These are phyloP conservation scores for Andrena flavipes DNA, from an alignment of 2,888 invertebrate genomes.

Conservation along the genomic window DNA sequence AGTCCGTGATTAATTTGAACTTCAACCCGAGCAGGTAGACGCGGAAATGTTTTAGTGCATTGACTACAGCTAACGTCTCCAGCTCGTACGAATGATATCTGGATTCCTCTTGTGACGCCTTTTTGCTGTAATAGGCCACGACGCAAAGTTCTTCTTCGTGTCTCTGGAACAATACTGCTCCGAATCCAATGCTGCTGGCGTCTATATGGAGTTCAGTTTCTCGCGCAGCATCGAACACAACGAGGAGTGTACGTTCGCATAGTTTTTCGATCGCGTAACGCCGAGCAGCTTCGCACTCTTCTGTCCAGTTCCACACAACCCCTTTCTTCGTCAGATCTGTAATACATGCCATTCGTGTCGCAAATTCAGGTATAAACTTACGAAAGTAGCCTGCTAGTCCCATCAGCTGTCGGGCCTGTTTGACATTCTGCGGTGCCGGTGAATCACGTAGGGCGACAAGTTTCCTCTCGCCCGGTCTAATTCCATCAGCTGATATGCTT, in stretches of 20 bases:
- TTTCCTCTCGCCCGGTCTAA: background rate
- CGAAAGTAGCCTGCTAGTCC: conserved; percentile 1
- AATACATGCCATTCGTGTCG: background rate
- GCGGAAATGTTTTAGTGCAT: conserved; percentile 9
- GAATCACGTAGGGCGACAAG: background rate
- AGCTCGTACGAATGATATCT: conserved; percentile 33
- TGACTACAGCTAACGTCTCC: conserved; percentile 49
- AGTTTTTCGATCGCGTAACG: background rate
- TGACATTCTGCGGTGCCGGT: background rate
- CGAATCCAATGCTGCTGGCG: too few relatives aligned
- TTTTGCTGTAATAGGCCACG: too few relatives aligned
- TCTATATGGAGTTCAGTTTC: too few relatives aligned
- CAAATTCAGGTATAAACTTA: background rate
- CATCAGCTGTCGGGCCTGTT: background rate
- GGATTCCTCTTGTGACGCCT: too few relatives aligned
- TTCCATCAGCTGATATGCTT: background rate
- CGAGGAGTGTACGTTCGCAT: background rate
- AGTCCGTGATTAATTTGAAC: too few relatives aligned
- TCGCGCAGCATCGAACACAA: too few relatives aligned
- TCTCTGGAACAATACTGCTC: too few relatives aligned
- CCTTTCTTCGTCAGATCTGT: background rate
- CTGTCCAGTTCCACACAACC: background rate
- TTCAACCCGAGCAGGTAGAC: too few relatives aligned
- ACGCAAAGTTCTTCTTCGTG: too few relatives aligned
- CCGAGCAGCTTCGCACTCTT: background rate